These are phyloP conservation scores for Acanthornis magna DNA, from an alignment of 2,797 vertebrate genomes.

Conservation along the genomic window DNA sequence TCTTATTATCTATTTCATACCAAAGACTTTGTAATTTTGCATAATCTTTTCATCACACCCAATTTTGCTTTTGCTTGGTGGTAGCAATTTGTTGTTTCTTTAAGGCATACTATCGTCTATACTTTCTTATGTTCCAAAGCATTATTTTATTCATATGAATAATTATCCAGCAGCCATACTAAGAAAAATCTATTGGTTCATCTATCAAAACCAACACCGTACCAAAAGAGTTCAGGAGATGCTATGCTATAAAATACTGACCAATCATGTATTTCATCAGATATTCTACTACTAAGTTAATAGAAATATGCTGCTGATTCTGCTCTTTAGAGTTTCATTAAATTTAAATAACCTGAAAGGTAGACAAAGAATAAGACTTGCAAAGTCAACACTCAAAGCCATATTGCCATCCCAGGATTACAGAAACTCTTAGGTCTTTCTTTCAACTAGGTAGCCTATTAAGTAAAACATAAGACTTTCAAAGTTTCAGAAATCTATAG, in stretches of 20 bases:
- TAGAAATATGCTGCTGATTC: background rate
- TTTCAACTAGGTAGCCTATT: conserved; percentile 37
- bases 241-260: background rate
- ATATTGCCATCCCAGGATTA: conserved; percentile 22
- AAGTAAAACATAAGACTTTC: conserved; percentile 47
- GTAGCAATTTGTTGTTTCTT: background rate
- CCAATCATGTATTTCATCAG: background rate
- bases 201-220: background rate
- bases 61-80: background rate
- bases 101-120: background rate
- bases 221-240: background rate
- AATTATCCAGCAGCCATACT: background rate
- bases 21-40: background rate
- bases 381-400: conserved; percentile 37
- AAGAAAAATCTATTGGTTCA: background rate
- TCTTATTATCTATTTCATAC: background rate
- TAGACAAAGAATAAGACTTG: conserved; percentile 51
- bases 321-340: background rate
- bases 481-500: conserved; percentile 59
- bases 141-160: background rate
- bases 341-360: conserved; percentile 30
- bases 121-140: background rate
- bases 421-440: background rate
- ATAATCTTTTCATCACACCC: background rate
- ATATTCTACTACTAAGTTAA: background rate